Evolutionary conservation across 23 tunicate genomes (phyloP).

Genomic region (Ciona savignyi): DNA sequence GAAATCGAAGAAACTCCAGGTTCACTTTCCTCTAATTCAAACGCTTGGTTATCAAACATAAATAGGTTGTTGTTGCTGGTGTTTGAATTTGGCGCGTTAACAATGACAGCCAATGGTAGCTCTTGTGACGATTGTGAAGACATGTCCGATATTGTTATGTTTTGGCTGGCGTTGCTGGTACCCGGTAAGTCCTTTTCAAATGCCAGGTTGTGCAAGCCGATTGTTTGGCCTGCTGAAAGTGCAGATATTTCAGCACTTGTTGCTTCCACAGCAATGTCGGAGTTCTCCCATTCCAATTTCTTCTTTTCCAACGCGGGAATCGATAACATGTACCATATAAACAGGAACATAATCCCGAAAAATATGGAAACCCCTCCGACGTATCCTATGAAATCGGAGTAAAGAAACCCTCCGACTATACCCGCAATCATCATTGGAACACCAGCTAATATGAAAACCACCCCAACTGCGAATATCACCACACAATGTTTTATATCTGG

Average conservation of each 20-base stretch:
- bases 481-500: conserved; percentile 52
- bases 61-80: conserved; percentile 1
- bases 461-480: conserved; percentile 47
- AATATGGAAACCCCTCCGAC: conserved; percentile 50
- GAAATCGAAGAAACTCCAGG: neutral
- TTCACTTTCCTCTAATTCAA: neutral
- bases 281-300: neutral
- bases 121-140: neutral
- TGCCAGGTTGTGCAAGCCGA: conserved; percentile 4
- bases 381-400: conserved; percentile 65
- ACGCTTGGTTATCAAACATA: neutral
- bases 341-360: conserved; percentile 62
- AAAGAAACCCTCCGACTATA: conserved; percentile 26
- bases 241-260: neutral
- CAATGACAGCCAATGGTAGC: neutral
- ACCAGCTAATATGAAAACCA: conserved; percentile 32
- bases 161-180: neutral
- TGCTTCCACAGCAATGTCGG: neutral
- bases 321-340: conserved; percentile 76
- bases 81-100: conserved; percentile 3
- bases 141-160: neutral
- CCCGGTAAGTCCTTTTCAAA: conserved; percentile 12
- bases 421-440: conserved; percentile 79
- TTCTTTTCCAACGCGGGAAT: conserved; percentile 29
- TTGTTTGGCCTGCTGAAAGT: neutral